These are phyloP conservation scores for Poeciliopsis turrubarensis DNA, from an alignment of 2,113 vertebrate genomes.

Conservation along the genomic window DNA sequence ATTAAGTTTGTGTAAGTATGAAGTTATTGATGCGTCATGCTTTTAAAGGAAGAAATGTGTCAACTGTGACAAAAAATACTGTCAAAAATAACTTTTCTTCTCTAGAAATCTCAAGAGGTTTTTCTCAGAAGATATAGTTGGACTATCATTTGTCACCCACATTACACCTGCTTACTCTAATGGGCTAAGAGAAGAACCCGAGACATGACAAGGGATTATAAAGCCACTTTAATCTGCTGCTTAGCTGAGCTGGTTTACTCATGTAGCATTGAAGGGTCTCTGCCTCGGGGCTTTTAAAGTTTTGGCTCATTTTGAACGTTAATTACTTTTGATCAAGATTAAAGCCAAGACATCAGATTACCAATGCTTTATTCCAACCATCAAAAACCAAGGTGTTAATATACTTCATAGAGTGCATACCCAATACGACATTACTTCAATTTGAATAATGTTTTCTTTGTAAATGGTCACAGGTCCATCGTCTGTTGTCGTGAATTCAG, in stretches of 20 bases:
- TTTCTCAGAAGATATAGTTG: slow-evolving; percentile 25
- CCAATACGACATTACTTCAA: not conserved
- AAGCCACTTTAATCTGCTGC: slow-evolving; percentile 46
- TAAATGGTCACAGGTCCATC: not conserved
- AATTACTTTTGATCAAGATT: not conserved
- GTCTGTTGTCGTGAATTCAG: not conserved
- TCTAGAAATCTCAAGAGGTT: not conserved
- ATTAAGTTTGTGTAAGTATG: not conserved
- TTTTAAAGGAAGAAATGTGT: not conserved
- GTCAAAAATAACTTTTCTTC: not conserved
- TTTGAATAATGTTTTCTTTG: not conserved
- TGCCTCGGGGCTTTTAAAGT: slow-evolving; percentile 3
- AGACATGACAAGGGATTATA: slow-evolving; percentile 56
- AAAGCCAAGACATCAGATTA: not conserved
- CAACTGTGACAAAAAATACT: slow-evolving; percentile 7
- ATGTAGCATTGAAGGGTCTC: not conserved
- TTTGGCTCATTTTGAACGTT: not conserved
- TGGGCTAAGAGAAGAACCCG: slow-evolving; percentile 27
- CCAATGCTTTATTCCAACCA: not conserved
- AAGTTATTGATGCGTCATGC: not conserved
- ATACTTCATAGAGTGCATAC: not conserved
- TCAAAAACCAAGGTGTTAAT: not conserved
- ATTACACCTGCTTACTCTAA: slow-evolving; percentile 28
- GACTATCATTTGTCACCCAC: slow-evolving; percentile 9
- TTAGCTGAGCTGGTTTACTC: slow-evolving; percentile 24